phyloP scores from a whole-genome alignment of 1,140 invertebrate species.

The Orius laevigatus region DNA sequence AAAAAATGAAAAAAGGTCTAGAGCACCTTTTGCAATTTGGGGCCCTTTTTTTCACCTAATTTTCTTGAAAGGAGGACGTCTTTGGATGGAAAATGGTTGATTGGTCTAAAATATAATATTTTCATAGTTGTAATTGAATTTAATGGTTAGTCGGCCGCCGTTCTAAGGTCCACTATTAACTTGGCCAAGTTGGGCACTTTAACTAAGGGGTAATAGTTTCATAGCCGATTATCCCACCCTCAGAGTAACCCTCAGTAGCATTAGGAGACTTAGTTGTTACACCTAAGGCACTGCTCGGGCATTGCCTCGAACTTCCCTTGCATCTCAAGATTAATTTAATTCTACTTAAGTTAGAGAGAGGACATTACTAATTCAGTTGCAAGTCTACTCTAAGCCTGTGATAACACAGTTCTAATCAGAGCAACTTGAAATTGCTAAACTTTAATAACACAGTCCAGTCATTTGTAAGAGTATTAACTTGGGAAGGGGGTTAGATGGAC shows the following conservation, averaged over 20 bases:
- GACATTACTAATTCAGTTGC: conserved; percentile 3
- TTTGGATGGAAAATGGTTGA: too few relatives aligned
- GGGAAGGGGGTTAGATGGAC: too few relatives aligned
- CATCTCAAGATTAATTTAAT: conserved; percentile 5
- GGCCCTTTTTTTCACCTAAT: too few relatives aligned
- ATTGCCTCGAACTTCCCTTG: neutral
- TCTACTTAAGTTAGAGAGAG: neutral
- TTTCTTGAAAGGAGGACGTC: too few relatives aligned
- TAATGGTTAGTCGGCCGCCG: too few relatives aligned
- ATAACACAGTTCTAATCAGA: conserved; percentile 4
- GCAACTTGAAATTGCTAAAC: conserved; percentile 4
- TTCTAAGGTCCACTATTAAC: too few relatives aligned
- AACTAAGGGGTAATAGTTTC: conserved; percentile 1
- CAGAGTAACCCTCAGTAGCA: neutral
- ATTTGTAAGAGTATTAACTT: too few relatives aligned
- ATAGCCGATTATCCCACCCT: conserved; percentile 1
- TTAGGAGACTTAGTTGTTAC: conserved; percentile 1
- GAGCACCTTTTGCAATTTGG: too few relatives aligned
- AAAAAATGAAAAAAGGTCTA: too few relatives aligned
- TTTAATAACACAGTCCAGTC: conserved; percentile 1
- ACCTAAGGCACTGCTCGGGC: neutral
- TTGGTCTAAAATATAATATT: too few relatives aligned
- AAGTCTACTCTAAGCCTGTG: neutral
- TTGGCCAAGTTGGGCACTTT: too few relatives aligned
- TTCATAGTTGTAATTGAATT: too few relatives aligned